These are phyloP conservation scores for Mesoligia furuncula DNA, from an alignment of 2,888 invertebrate species.

Conservation along the genomic window DNA sequence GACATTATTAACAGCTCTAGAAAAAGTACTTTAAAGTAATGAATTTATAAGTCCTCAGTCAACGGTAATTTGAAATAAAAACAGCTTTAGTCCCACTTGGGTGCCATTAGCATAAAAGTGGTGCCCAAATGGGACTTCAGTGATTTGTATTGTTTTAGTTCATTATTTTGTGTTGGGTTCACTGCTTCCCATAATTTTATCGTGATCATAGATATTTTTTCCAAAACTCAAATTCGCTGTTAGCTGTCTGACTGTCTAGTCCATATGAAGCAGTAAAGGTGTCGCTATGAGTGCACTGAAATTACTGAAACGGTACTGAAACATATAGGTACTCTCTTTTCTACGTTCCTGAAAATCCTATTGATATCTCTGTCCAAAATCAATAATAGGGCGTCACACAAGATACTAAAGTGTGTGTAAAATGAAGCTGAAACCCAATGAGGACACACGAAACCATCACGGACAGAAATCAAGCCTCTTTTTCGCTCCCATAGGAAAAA, in stretches of 20 bases:
- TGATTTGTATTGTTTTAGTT: neutral
- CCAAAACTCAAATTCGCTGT: neutral
- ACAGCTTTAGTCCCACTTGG: neutral
- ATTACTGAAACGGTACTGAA: constrained; percentile 8
- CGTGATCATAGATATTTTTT: neutral
- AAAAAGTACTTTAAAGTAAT: neutral
- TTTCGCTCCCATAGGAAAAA: constrained; percentile 9
- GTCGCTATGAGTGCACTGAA: constrained; percentile 17
- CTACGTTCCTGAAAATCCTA: neutral
- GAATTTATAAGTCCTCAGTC: neutral
- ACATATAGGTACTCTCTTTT: constrained; percentile 23
- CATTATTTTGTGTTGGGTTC: neutral
- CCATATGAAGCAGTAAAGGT: constrained; percentile 11
- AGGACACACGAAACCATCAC: neutral
- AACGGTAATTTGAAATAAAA: neutral
- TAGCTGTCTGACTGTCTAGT: neutral
- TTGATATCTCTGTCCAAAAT: constrained; percentile 33
- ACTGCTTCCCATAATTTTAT: neutral
- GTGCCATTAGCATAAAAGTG: constrained; percentile 12
- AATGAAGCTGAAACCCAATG: constrained; percentile 27
- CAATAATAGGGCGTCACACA: constrained; percentile 34
- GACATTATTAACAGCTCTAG: neutral
- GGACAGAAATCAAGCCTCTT: constrained; percentile 4
- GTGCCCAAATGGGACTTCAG: constrained; percentile 7
- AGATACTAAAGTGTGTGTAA: neutral